Percentiles rank a stretch among this genome's conserved stretches.
Evolutionary conservation across 2,113 vertebrate genomes (phyloP).

Genomic region (Bettongia penicillata): DNA sequence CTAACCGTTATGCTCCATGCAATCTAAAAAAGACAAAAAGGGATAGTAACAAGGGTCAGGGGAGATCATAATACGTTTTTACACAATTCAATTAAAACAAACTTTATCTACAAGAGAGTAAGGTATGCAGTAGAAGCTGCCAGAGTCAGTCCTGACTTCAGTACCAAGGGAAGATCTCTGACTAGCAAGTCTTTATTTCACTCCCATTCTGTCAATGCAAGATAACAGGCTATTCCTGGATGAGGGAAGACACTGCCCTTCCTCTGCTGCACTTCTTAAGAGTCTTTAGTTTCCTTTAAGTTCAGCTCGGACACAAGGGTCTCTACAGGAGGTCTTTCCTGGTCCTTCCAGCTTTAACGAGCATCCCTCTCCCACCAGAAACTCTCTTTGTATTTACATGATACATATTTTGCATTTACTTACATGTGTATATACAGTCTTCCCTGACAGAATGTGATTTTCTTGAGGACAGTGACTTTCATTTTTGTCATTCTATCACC

Average conservation of each 20-base stretch:
- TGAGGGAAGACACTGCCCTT: not conserved
- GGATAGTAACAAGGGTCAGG: not conserved
- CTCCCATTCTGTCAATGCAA: not conserved
- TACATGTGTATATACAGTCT: not conserved
- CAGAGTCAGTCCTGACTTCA: not conserved
- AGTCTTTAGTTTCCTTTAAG: not conserved
- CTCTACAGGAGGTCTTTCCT: not conserved
- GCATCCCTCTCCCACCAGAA: not conserved
- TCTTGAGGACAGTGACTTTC: not conserved
- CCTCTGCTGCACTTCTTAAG: not conserved
- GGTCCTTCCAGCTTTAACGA: not conserved
- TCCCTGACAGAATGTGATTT: not conserved
- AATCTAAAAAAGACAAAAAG: not conserved
- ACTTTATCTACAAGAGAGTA: not conserved
- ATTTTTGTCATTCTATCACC: not conserved
- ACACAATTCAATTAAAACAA: slow-evolving; percentile 7
- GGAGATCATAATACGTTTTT: not conserved
- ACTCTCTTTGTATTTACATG: not conserved
- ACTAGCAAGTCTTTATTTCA: slow-evolving; percentile 1
- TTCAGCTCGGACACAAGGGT: no score
- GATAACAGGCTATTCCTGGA: not conserved
- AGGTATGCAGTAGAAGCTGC: not conserved
- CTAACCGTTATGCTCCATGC: not conserved
- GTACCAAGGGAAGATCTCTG: not conserved
- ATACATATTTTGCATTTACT: not conserved